A percentile compares a stretch with the other conserved stretches of the same genome.
phyloP scores from a whole-genome alignment of 2,888 invertebrate genomes.

The Osmoderma eremita region DNA sequence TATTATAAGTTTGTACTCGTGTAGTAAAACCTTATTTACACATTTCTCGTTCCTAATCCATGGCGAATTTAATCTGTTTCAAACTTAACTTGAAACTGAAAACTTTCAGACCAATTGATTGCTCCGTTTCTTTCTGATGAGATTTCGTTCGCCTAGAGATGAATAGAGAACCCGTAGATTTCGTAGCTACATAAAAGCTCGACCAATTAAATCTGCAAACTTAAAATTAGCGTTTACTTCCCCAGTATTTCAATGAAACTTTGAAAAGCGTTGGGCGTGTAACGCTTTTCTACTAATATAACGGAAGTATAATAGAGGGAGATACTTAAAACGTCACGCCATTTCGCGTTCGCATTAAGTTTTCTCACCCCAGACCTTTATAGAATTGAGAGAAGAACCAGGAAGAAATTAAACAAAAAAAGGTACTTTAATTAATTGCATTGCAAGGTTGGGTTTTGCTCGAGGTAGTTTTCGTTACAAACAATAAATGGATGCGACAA shows the following conservation, averaged over 20 bases:
- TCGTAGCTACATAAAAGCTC: neutral
- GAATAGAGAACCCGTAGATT: neutral
- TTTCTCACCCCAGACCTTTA: neutral
- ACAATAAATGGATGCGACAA: neutral
- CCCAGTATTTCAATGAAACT: slow-evolving; percentile 12
- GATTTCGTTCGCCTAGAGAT: no score
- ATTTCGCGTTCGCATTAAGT: slow-evolving; percentile 8
- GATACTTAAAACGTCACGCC: slow-evolving; percentile 2
- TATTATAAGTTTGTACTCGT: no score
- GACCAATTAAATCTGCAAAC: slow-evolving; percentile 14
- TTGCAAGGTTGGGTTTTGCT: slow-evolving; percentile 17
- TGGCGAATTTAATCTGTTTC: no score
- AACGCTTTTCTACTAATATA: slow-evolving; percentile 1
- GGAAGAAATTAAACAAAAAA: slow-evolving; percentile 10
- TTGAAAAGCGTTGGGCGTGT: slow-evolving; percentile 4
- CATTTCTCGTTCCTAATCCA: no score
- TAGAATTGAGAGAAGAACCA: neutral
- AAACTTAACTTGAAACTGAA: no score
- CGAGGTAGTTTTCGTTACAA: slow-evolving; percentile 1
- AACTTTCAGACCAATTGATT: no score
- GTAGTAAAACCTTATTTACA: no score
- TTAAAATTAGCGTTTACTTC: slow-evolving; percentile 21
- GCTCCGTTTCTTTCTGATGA: no score
- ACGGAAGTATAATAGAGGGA: slow-evolving; percentile 11
- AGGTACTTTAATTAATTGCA: slow-evolving; percentile 31